A percentile compares a stretch with the other conserved stretches of the same genome.
phyloP scores from a whole-genome alignment of 1,140 invertebrate genomes.

The Monochamus saltuarius region DNA sequence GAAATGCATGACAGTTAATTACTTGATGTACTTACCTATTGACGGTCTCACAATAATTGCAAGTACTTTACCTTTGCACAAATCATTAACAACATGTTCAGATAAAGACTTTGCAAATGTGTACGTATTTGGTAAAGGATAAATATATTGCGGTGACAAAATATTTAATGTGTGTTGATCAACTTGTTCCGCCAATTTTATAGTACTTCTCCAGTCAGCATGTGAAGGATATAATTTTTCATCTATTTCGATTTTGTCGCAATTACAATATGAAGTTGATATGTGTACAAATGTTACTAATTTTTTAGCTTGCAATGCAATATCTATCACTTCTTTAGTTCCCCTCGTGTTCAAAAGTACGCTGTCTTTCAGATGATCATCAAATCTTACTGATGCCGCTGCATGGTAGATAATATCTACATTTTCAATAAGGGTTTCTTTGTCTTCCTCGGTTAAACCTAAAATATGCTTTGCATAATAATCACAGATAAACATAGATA shows the following conservation, averaged over 20 bases:
- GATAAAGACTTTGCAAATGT: constrained; percentile 82
- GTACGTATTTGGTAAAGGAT: constrained; percentile 79
- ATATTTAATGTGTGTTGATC: constrained; percentile 66
- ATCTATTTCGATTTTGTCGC: constrained; percentile 59
- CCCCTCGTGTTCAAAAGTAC: constrained; percentile 58
- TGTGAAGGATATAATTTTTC: constrained; percentile 80
- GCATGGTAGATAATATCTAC: constrained; percentile 88
- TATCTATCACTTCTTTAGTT: constrained; percentile 56
- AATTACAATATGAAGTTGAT: constrained; percentile 7
- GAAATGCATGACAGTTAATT: too few relatives aligned
- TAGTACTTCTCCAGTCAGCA: constrained; percentile 80
- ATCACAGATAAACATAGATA: too few relatives aligned
- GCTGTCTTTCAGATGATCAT: constrained; percentile 67
- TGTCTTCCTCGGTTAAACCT: constrained; percentile 51
- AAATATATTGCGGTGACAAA: constrained; percentile 71
- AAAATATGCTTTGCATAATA: not conserved
- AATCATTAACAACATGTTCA: constrained; percentile 72
- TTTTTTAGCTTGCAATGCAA: constrained; percentile 60
- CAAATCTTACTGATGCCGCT: constrained; percentile 88
- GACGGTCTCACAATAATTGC: constrained; percentile 86
- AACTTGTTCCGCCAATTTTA: constrained; percentile 77
- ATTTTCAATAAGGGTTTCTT: constrained; percentile 62
- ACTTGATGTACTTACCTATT: constrained; percentile 64
- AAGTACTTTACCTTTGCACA: constrained; percentile 66
- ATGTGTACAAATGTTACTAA: constrained; percentile 68